These are phyloP conservation scores for Rhynchotus rufescens DNA, from an alignment of 2,797 vertebrate species.

Conservation along the genomic window DNA sequence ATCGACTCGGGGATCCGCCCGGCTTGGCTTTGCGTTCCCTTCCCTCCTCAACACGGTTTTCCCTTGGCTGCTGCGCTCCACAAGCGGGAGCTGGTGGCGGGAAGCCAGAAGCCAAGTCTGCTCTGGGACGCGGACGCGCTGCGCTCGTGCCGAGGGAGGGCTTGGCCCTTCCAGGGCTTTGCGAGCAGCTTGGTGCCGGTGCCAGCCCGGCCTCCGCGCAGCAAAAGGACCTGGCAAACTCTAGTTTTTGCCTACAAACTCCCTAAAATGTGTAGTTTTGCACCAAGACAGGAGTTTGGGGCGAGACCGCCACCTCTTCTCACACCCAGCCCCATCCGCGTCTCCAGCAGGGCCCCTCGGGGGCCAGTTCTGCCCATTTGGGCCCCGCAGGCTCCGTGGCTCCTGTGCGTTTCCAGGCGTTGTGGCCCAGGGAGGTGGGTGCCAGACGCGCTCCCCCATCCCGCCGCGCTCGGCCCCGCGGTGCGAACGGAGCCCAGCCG, in stretches of 20 bases:
- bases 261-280: fast-evolving
- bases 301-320: background rate
- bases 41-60: background rate
- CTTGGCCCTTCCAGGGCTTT: fast-evolving
- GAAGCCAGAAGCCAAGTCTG: background rate
- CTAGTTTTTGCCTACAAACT: background rate
- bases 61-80: background rate
- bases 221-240: too few species aligned
- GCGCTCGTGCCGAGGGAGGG: fast-evolving
- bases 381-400: too few species aligned
- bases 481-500: too few species aligned
- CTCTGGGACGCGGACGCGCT: fast-evolving
- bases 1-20: too few species aligned
- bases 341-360: background rate
- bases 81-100: background rate
- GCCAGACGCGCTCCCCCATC: fast-evolving
- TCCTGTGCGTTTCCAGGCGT: background rate
- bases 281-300: background rate
- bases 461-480: too few species aligned
- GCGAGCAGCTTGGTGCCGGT: background rate
- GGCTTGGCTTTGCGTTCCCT: background rate
- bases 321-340: fast-evolving
- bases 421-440: background rate
- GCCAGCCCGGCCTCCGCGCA: too few species aligned
- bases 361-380: background rate